Evolutionary conservation across 2,113 vertebrate species (phyloP).

Genomic region (Glaucidium brasilianum): DNA sequence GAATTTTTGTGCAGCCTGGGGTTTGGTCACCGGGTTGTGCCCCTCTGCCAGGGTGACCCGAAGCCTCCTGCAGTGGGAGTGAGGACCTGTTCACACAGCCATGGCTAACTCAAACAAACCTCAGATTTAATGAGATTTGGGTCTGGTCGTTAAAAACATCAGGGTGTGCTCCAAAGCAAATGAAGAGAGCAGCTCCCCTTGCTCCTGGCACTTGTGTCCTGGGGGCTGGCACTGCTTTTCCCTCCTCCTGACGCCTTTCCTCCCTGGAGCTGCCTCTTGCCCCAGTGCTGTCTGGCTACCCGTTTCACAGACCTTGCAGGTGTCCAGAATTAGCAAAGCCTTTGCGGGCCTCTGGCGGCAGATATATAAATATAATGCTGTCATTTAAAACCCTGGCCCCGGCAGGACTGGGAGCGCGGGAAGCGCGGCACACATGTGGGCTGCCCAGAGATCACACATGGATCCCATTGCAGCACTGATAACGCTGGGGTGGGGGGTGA

Average conservation of each 20-base stretch:
- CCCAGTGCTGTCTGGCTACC: fast-evolving
- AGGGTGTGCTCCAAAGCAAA: not conserved
- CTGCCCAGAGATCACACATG: not conserved
- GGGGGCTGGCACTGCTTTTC: fast-evolving
- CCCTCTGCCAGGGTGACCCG: fast-evolving
- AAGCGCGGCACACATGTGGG: not conserved
- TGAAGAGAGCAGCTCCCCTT: not conserved
- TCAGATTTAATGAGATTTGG: not conserved
- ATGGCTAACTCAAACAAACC: not conserved
- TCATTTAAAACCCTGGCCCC: not conserved
- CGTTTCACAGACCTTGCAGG: not conserved
- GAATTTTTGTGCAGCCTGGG: not conserved
- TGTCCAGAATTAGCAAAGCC: slow-evolving; percentile 31
- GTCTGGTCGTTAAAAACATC: not conserved
- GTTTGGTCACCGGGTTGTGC: not conserved
- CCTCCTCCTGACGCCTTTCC: fast-evolving
- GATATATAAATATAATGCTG: slow-evolving; percentile 17
- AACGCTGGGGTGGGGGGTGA: not conserved
- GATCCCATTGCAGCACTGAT: slow-evolving; percentile 15
- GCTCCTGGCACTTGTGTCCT: fast-evolving
- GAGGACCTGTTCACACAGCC: not conserved
- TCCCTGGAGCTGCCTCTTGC: not conserved
- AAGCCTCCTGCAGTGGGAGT: fast-evolving
- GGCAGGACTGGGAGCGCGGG: not conserved
- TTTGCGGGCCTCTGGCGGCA: not conserved